phyloP scores from a whole-genome alignment of 1,140 invertebrate species.

The Araneus ventricosus region DNA sequence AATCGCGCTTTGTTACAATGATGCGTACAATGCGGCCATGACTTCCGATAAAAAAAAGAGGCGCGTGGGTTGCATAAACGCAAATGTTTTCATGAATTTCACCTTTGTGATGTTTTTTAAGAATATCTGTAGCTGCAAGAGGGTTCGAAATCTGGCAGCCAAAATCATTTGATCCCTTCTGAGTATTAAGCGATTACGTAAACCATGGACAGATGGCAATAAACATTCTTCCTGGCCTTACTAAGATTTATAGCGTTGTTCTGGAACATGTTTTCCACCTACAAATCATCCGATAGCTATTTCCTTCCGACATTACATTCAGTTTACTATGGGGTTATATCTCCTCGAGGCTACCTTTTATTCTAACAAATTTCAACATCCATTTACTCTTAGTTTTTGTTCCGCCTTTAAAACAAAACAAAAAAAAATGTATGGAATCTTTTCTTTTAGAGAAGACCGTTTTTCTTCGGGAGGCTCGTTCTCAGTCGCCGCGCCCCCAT shows the following conservation, averaged over 20 bases:
- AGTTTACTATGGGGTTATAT: slow-evolving; percentile 59
- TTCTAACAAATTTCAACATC: slow-evolving; percentile 69
- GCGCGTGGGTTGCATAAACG: not conserved
- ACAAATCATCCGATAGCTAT: slow-evolving; percentile 65
- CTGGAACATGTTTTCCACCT: slow-evolving; percentile 55
- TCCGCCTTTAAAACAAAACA: slow-evolving; percentile 57
- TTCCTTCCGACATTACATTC: slow-evolving; percentile 53
- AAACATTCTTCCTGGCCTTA: slow-evolving; percentile 55
- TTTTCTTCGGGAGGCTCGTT: slow-evolving; percentile 42
- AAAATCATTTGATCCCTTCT: slow-evolving; percentile 58
- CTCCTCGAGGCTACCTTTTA: slow-evolving; percentile 49
- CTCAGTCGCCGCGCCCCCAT: slow-evolving; percentile 25
- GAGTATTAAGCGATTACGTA: slow-evolving; percentile 54
- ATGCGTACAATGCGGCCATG: not conserved
- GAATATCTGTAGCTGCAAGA: not conserved
- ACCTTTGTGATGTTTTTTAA: slow-evolving; percentile 4
- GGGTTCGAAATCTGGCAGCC: slow-evolving; percentile 3
- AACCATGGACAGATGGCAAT: slow-evolving; percentile 50
- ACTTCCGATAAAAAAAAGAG: slow-evolving; percentile 3
- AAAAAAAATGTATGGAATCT: slow-evolving; percentile 5
- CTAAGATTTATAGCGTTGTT: slow-evolving; percentile 52
- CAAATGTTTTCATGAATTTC: not conserved
- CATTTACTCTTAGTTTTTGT: slow-evolving; percentile 68
- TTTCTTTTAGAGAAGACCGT: slow-evolving; percentile 44
- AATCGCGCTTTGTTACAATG: not conserved